A percentile compares a stretch with the other conserved stretches of the same genome.
These are phyloP conservation scores for Xenentodon cancila DNA, from an alignment of 2,797 vertebrate species.

Conservation along the genomic window DNA sequence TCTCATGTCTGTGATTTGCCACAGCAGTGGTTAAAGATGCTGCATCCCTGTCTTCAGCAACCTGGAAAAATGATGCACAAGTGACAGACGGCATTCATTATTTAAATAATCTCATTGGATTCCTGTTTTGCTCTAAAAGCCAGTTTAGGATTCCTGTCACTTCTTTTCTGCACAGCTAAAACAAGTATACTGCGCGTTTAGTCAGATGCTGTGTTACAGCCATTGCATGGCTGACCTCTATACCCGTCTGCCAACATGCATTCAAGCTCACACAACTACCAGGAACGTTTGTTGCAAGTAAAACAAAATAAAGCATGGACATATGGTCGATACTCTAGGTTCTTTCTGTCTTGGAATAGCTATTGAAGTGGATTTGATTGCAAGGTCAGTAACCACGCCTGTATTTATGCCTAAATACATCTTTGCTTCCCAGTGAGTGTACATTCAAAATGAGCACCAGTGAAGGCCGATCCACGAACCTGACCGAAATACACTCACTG, in stretches of 20 bases:
- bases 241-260: not conserved
- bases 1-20: conserved; percentile 22
- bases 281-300: too few species aligned
- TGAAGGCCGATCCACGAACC: too few species aligned
- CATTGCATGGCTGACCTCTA: conserved; percentile 4
- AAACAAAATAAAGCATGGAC: not conserved
- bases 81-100: conserved; percentile 14
- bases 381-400: too few species aligned
- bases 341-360: not conserved
- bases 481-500: too few species aligned
- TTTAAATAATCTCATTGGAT: conserved; percentile 31
- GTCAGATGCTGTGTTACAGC: not conserved
- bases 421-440: not conserved
- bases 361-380: not conserved
- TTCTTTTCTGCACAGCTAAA: too few species aligned
- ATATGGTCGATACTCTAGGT: not conserved
- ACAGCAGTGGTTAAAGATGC: conserved; percentile 22
- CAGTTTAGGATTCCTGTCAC: too few species aligned
- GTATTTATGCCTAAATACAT: not conserved
- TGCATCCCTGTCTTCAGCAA: conserved; percentile 1
- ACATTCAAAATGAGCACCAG: too few species aligned
- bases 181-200: not conserved
- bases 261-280: not conserved
- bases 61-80: conserved; percentile 4
- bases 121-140: conserved; percentile 5